phyloP scores from a whole-genome alignment of 2,797 vertebrate genomes.

The Lophius americanus region DNA sequence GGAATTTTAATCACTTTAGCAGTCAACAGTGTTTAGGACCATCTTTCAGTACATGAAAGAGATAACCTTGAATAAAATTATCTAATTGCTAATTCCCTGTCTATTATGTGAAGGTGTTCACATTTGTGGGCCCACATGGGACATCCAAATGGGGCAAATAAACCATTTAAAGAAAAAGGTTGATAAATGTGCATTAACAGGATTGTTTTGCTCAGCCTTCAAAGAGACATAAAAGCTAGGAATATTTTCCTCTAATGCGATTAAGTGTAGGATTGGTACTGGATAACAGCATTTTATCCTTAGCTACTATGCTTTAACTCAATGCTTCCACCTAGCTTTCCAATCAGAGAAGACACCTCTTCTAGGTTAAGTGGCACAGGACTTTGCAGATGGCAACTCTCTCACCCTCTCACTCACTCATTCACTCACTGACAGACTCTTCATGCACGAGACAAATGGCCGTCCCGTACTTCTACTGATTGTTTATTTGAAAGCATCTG shows the following conservation, averaged over 20 bases:
- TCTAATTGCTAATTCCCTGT: slow-evolving; percentile 34
- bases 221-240: slow-evolving; percentile 20
- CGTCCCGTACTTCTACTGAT: no score
- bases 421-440: slow-evolving; percentile 10
- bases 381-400: slow-evolving; percentile 35
- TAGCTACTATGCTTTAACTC: slow-evolving; percentile 57
- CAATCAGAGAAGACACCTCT: slow-evolving; percentile 69
- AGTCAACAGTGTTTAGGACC: slow-evolving; percentile 21
- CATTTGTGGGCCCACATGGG: slow-evolving; percentile 3
- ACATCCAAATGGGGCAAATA: slow-evolving; percentile 27
- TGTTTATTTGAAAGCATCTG: no score
- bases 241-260: slow-evolving; percentile 1
- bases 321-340: slow-evolving; percentile 78
- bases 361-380: slow-evolving; percentile 23
- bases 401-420: slow-evolving; percentile 10
- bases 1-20: slow-evolving; percentile 56
- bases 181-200: slow-evolving; percentile 14
- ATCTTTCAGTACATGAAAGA: slow-evolving; percentile 31
- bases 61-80: slow-evolving; percentile 60
- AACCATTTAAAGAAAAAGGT: slow-evolving; percentile 20
- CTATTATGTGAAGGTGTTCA: slow-evolving; percentile 16
- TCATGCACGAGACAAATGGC: background rate
- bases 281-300: slow-evolving; percentile 26
- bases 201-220: slow-evolving; percentile 16
- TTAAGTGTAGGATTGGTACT: slow-evolving; percentile 3